Conservation (phyloP, 2,888 invertebrate genomes). For the Epinotia nisella region DNA sequence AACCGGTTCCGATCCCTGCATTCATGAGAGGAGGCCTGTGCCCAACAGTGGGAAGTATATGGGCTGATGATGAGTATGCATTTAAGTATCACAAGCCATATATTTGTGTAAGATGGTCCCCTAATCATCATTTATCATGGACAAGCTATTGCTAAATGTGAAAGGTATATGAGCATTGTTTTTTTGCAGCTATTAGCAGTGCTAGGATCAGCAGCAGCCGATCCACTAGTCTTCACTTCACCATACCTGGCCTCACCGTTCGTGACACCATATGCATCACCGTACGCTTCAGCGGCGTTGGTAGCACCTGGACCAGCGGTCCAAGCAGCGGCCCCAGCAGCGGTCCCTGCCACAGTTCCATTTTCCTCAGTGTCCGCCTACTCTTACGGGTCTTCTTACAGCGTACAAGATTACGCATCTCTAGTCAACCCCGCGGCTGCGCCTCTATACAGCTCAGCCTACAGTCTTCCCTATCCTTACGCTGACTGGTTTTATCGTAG, state of each 20-base stretch:
- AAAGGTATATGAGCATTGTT: not conserved
- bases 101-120: too few relatives aligned
- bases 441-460: constrained; percentile 52
- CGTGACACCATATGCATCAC: constrained; percentile 14
- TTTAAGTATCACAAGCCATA: too few relatives aligned
- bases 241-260: constrained; percentile 45
- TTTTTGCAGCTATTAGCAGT: constrained; percentile 60
- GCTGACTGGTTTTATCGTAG: constrained; percentile 46
- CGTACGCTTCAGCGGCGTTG: constrained; percentile 50
- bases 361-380: constrained; percentile 58
- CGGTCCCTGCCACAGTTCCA: constrained; percentile 49
- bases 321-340: constrained; percentile 46
- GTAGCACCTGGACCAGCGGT: constrained; percentile 47
- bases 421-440: constrained; percentile 37
- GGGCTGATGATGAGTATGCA: too few relatives aligned
- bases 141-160: not conserved
- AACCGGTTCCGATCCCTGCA: too few relatives aligned
- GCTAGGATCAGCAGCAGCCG: constrained; percentile 56
- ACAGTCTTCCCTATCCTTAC: constrained; percentile 57
- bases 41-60: too few relatives aligned
- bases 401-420: constrained; percentile 45
- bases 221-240: constrained; percentile 57
- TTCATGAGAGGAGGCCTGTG: too few relatives aligned
- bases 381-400: constrained; percentile 57
- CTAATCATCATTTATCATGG: too few relatives aligned